Evolutionary conservation across 2,888 invertebrate genomes (phyloP), one percentile per base, ranked within the genome.

Genomic region (Blomia tropicalis): DNA sequence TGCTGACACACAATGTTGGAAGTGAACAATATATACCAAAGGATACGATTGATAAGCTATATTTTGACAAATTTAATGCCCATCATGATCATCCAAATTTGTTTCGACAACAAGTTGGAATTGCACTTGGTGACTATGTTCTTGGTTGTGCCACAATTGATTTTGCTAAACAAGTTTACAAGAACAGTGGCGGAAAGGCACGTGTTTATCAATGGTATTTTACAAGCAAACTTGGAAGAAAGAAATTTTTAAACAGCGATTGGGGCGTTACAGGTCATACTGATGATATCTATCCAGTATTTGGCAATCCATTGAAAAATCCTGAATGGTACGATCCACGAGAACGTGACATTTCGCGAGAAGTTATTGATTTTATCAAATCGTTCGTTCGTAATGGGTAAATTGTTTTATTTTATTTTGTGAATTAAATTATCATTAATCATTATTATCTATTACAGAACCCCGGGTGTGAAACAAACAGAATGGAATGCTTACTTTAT

Each of bases 151-250:
- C 62, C 2, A 58, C 58, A 4, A 27, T 62, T 0, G 19, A 36
- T n/a, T 62, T 62, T 27, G 62, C 58, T 1, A 43, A 58, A 58
- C 19, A 17, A 22, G 27, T 58, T 1, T 62, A 29, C n/a, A 23
- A 23, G 2, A 2, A 4, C 1, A 31, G 41, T 32, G 2, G 4
- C 1, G 14, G 29, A 1, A 29, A 25, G 3, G n/a, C 30, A 4
- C 58, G 43, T 31, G 62, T 62, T 27, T 62, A 62, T 58, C 62
- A 62, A 25, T 58, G 32, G 23, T 58, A 58, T 29, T 51, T 19
- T 5, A 54, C 43, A 1, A 23, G 17, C 1, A 61, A 61, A 58
- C 23, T 36, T 25, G 53, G 36, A 1, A 29, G n/a, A 5, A 25
- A 27, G 1, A 58, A 58, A 23, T 11, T 58, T 4, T 31, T 58